phyloP scores from a whole-genome alignment of 2,797 vertebrate genomes.

The Clamator glandarius region DNA sequence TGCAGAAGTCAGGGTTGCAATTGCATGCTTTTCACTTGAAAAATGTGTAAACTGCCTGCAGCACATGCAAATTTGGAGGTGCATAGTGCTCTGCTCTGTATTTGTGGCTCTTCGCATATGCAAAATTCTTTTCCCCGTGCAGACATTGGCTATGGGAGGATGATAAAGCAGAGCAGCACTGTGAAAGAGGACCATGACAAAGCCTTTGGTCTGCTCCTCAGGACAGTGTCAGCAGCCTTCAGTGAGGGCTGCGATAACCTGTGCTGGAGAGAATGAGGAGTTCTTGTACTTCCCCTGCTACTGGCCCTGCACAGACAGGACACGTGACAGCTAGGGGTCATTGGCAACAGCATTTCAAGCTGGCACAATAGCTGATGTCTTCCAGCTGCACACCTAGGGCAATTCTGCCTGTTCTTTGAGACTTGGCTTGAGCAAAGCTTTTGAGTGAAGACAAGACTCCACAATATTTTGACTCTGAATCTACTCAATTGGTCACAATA shows the following conservation, averaged over 20 bases:
- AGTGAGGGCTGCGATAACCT: neutral
- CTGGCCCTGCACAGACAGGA: neutral
- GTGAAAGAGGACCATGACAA: neutral
- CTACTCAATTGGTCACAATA: neutral
- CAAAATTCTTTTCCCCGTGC: rapidly evolving
- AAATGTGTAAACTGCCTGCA: neutral
- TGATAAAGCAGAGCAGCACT: neutral
- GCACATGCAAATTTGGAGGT: neutral
- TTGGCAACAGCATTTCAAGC: neutral
- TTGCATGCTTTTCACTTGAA: neutral
- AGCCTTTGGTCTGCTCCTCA: neutral
- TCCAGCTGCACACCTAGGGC: neutral
- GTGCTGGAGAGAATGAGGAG: neutral
- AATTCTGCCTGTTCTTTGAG: neutral
- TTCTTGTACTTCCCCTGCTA: rapidly evolving
- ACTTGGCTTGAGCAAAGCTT: neutral
- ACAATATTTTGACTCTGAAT: neutral
- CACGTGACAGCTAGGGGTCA: neutral
- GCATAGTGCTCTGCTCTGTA: neutral
- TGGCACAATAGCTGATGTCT: rapidly evolving
- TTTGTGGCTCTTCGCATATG: rapidly evolving
- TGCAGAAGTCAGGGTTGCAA: neutral
- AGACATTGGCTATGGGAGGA: neutral
- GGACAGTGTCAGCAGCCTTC: neutral
- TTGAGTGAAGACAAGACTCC: neutral